Base-by-base conservation (phyloP, 2,113 vertebrate species). In the Ranitomeya imitator region DNA sequence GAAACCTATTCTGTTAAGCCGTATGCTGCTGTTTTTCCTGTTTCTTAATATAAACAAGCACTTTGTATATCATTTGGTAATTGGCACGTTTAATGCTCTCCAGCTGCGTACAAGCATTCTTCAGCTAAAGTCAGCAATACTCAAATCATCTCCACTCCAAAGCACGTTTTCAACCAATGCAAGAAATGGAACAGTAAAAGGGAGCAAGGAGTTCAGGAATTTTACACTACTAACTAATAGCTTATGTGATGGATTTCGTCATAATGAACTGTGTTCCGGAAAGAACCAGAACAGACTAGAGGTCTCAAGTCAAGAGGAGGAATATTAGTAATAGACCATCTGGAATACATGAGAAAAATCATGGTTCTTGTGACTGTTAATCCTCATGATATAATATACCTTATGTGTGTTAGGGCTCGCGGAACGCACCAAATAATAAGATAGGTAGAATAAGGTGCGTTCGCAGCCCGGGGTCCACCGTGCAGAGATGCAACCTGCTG, bases 1-100 rank as follows among this genome's bases (percentile, higher is more conserved):
- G 31, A 21, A 52, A 52, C 26, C 11, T n/a, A 67, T 69, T 14
- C 21, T 7, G 45, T n/a, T 54, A 23, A 69, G 65, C 63, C 11
- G 7, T 10, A 23, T 7, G 8, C 82, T 54, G 63, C 63, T 71
- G 63, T 55, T 54, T 71, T 84, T 81, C 23, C 55, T 37, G 79
- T 37, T 61, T 19, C 65, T 84, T 84, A 84, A 54, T 84, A 31
- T 84, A 71, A 84, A 55, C 65, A 31, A 4, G 82, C 82, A 84
- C 82, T 59, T 85, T 85, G 67, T 76, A 73, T 76, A 65, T 86
- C 19, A 86, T 65, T 71, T 65, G 74, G 85, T 78, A 86, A 86
- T 51, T 63, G 55, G 55, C 21, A 78, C 21, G 12, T 55, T 18
- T 79, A 86, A 86, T 79, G 37, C 8, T 19, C 59, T 65, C 45